Percentiles rank a stretch among this genome's conserved stretches.
phyloP scores from a whole-genome alignment of 2,113 vertebrate genomes.

The Lepus europaeus region DNA sequence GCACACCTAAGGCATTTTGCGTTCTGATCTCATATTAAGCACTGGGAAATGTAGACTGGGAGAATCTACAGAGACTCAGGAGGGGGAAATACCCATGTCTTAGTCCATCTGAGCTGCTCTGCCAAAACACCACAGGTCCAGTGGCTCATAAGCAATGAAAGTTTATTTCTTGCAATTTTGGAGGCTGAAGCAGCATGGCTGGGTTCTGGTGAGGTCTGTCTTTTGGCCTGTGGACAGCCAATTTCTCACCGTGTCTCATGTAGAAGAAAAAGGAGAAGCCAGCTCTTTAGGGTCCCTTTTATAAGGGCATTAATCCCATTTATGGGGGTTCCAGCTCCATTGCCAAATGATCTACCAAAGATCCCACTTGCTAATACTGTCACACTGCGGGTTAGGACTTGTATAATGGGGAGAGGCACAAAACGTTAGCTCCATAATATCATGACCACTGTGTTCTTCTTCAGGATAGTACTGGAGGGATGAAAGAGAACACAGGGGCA shows the following conservation, averaged over 20 bases:
- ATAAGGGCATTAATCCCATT: background rate
- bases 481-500: background rate
- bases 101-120: background rate
- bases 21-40: background rate
- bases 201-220: background rate
- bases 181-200: background rate
- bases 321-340: background rate
- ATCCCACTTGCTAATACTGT: background rate
- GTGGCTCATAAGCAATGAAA: too few species aligned
- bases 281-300: background rate
- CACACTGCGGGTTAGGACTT: background rate
- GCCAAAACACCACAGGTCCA: background rate
- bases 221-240: background rate
- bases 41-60: rapidly evolving
- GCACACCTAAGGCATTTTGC: background rate
- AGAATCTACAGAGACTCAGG: background rate
- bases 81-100: background rate
- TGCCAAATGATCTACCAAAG: background rate
- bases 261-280: background rate
- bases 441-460: background rate
- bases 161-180: background rate
- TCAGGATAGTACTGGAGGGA: background rate
- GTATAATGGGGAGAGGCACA: background rate
- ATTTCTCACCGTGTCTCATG: background rate
- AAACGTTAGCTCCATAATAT: background rate